Base-by-base conservation (phyloP, 2,113 vertebrate species). In the Myotis yumanensis region DNA sequence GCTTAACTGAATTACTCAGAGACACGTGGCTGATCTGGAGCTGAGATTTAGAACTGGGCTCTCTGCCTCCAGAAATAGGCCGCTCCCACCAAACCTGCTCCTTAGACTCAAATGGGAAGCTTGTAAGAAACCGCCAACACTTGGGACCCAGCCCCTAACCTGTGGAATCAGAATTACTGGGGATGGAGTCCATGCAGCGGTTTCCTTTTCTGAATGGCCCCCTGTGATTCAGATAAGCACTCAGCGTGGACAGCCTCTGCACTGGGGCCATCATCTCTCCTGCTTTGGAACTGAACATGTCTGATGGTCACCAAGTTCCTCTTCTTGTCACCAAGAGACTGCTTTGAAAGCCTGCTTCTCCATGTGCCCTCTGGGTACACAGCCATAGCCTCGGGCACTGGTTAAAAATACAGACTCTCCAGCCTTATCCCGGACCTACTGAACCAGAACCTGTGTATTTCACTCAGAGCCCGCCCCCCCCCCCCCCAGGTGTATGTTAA, bases 291-390 rank as follows among this genome's bases (percentile, higher is more conserved):
- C 4, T 37, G 8, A 52, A 37, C 17, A 69, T 77, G 48, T 62
- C 79, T 18, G 32, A 69, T 35, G 40, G 25, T 48, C 48, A 37
- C 48, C 25, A 14, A 4, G 2, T 4, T 64, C 77, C 54, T 77
- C 37, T 57, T 76, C 23, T 17, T 30, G 66, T 15, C 75, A 17
- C 14, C 52, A 51, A 35, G 43, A 57, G 40, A 48, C 11, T 32
- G 71, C 46, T 77, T n/a, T 0, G 7, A 18, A 83, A 64, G 62
- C 15, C 64, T 40, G 15, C 17, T 25, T 18, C 23, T 28, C n/a
- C 1, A 1, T 2, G 25, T n/a, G 18, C 10, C 2, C 6, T 28
- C 66, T 17, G 0, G 52, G 43, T 11, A 17, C 11, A 1, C 43
- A 62, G 46, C 16, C 32, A 25, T 1, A 25, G 3, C 6, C 8